A percentile compares a stretch with the other conserved stretches of the same genome.
Evolutionary conservation across 2,888 invertebrate species (phyloP).

Genomic region (Prionchulus punctatus): DNA sequence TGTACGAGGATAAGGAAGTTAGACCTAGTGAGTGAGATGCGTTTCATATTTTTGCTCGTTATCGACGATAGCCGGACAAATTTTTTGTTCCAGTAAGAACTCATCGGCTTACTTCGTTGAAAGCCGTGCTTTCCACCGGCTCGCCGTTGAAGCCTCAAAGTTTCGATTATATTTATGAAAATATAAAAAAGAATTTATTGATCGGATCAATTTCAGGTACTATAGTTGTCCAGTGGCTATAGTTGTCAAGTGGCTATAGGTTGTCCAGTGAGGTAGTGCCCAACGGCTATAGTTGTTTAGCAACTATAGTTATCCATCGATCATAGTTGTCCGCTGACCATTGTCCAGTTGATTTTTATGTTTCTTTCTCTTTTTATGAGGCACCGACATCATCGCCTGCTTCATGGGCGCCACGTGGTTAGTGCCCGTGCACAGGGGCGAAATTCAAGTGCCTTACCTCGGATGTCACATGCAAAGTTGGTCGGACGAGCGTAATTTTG

Average conservation of each 20-base stretch:
- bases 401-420: conserved; percentile 42
- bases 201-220: conserved; percentile 40
- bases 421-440: conserved; percentile 42
- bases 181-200: conserved; percentile 38
- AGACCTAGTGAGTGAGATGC: conserved; percentile 27
- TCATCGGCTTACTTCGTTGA: conserved; percentile 37
- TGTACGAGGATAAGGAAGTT: conserved; percentile 38
- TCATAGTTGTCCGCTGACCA: neutral
- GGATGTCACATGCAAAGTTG: conserved; percentile 41
- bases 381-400: conserved; percentile 45
- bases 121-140: conserved; percentile 41
- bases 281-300: too few relatives aligned
- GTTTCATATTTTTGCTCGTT: neutral
- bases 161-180: conserved; percentile 42
- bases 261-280: too few relatives aligned
- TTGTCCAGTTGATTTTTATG: neutral
- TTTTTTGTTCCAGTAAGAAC: conserved; percentile 28
- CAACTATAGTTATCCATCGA: neutral
- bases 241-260: neutral
- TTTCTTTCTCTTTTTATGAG: conserved; percentile 33
- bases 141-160: conserved; percentile 41
- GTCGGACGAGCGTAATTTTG: conserved; percentile 20
- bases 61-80: neutral
- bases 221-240: neutral
- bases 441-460: conserved; percentile 41